A percentile compares a stretch with the other conserved stretches of the same genome.
Evolutionary conservation across 1,140 invertebrate genomes (phyloP).

Genomic region (Drosophila micromelanica): DNA sequence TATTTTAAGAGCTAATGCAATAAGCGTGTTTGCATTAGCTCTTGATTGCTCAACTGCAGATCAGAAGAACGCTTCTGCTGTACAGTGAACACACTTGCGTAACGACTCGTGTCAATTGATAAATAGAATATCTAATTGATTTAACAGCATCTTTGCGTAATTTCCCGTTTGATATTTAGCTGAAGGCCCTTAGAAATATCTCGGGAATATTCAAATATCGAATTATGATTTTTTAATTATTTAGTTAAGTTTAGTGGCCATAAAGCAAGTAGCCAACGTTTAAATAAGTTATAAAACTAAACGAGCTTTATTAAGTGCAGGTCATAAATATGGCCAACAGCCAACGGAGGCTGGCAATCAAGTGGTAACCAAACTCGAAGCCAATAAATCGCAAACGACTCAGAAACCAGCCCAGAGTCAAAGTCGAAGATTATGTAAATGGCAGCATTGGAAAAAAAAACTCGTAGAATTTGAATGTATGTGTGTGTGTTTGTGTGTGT

Average conservation of each 20-base stretch:
- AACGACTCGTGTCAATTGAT: neutral
- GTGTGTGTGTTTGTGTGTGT: neutral
- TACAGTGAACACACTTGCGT: neutral
- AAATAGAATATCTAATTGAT: constrained; percentile 1
- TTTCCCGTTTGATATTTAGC: constrained; percentile 5
- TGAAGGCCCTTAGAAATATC: constrained; percentile 18
- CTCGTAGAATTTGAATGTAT: neutral
- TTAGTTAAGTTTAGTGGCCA: constrained; percentile 7
- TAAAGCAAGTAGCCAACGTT: constrained; percentile 15
- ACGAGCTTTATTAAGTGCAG: constrained; percentile 49
- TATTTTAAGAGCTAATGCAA: neutral
- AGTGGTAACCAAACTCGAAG: constrained; percentile 18
- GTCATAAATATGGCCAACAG: constrained; percentile 42
- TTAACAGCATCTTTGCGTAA: constrained; percentile 1
- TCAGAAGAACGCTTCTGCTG: neutral
- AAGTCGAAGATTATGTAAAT: constrained; percentile 47
- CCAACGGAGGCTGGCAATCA: constrained; percentile 15
- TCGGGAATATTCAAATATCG: constrained; percentile 14
- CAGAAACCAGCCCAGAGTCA: neutral
- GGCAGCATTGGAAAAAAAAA: constrained; percentile 21
- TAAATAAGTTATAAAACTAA: constrained; percentile 49
- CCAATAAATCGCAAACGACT: constrained; percentile 34
- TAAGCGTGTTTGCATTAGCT: too few relatives aligned
- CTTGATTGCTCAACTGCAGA: neutral
- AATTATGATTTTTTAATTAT: constrained; percentile 10